Base-by-base conservation (phyloP, 2,113 vertebrate species). In the Datnioides undecimradiatus region DNA sequence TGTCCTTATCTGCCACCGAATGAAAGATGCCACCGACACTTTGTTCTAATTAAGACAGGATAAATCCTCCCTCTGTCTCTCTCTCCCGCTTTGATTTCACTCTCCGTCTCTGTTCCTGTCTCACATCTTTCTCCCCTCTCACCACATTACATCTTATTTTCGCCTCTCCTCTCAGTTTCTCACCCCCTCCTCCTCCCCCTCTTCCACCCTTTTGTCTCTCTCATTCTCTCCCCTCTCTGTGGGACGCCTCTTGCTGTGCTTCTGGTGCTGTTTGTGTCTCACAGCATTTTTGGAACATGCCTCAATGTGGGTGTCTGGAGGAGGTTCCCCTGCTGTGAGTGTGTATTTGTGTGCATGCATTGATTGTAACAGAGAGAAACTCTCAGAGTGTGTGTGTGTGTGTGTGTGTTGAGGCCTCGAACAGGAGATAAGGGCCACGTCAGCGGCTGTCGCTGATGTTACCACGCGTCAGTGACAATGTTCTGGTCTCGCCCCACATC, bases 281-380 rank as follows among this genome's bases (percentile, higher is more conserved):
- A 54, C 67, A 86, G 80, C 82, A 69, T 85, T 89, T 88, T 77
- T 88, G 83, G 88, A 90, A 72, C 87, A 55, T 54, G 85, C 73
- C 78, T 88, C 77, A 46, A 72, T 86, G 91, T 91, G 90, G 82
- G 89, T 87, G 89, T 89, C 88, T 90, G 83, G 68, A 85, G 89
- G 84, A 90, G 81, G 82, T 85, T 52, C 55, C 82, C 91, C 91
- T 1, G 90, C 93, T 91, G 93, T 76, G 92, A 75, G 76, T 57
- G 84, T 83, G 82, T 51, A 41, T 67, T 67, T 62, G 87, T 83
- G 87, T 84, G 48, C 34, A 45, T 62, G 79, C 46, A 21, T 2
- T 70, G 69, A 75, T 80, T 84, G 70, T 34, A n/a, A 40, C 23
- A 13, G 41, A 69, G 71, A n/a, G 46, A 54, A 57, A 72, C 46